phyloP scores from a whole-genome alignment of 2,797 vertebrate species.

The Phalloptychus januarius region DNA sequence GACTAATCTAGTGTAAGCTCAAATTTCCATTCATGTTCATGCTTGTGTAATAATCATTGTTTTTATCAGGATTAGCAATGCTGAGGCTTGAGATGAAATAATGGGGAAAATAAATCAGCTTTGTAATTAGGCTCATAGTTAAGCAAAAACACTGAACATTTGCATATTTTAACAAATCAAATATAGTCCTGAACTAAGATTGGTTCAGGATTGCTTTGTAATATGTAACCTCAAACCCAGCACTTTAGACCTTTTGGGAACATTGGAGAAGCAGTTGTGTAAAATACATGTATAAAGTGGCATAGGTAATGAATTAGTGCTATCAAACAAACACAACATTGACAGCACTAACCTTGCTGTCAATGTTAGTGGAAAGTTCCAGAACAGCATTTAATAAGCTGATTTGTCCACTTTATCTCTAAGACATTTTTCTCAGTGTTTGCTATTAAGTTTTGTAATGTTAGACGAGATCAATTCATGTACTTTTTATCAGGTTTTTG shows the following conservation, averaged over 20 bases:
- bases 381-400: neutral
- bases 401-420: constrained; percentile 1
- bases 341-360: no score
- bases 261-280: neutral
- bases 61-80: constrained; percentile 58
- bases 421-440: constrained; percentile 11
- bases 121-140: constrained; percentile 58
- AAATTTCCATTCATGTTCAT: constrained; percentile 27
- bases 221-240: constrained; percentile 2
- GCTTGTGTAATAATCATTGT: constrained; percentile 49
- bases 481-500: constrained; percentile 3
- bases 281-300: constrained; percentile 9
- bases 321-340: constrained; percentile 5
- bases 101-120: constrained; percentile 59
- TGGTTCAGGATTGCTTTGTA: constrained; percentile 10
- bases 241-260: constrained; percentile 1
- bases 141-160: constrained; percentile 18
- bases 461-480: constrained; percentile 16
- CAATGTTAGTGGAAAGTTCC: no score
- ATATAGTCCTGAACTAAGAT: constrained; percentile 8
- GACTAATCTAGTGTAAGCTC: constrained; percentile 31
- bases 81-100: constrained; percentile 53
- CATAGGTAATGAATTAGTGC: neutral
- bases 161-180: constrained; percentile 3
- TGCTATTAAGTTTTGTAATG: constrained; percentile 24